Evolutionary conservation across 53 echinoderm and acorn worm genomes (phyloP).

Genomic region (Stichopus horrens): DNA sequence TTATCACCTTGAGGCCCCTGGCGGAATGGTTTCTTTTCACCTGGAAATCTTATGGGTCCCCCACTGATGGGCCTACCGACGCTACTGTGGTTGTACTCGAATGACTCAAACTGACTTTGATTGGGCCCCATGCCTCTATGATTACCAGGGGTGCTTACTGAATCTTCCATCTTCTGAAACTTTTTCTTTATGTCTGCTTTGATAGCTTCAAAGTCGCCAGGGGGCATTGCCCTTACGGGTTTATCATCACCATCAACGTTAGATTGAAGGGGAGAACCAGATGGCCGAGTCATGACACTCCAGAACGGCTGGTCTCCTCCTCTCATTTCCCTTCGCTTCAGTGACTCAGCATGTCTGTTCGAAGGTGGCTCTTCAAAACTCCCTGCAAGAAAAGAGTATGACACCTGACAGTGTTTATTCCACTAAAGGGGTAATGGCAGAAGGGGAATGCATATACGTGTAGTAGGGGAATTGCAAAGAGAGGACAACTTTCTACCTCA

Average conservation of each 20-base stretch:
- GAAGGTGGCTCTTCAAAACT: not conserved
- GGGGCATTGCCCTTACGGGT: not conserved
- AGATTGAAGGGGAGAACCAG: slow-evolving; percentile 12
- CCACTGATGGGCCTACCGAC: not conserved
- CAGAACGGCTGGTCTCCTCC: slow-evolving; percentile 12
- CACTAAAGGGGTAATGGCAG: no score
- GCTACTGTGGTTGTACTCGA: slow-evolving; percentile 11
- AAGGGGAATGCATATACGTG: no score
- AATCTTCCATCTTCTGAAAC: not conserved
- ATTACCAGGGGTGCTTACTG: not conserved
- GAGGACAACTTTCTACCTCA: no score
- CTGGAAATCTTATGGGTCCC: not conserved
- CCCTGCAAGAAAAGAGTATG: not conserved
- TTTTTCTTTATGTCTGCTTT: not conserved
- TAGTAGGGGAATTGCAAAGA: no score
- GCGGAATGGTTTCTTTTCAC: not conserved
- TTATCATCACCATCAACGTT: not conserved
- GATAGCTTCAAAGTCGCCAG: not conserved
- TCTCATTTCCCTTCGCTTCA: not conserved
- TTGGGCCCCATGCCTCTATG: not conserved
- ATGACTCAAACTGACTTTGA: not conserved
- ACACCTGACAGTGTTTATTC: no score
- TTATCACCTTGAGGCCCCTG: not conserved
- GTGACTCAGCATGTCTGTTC: not conserved
- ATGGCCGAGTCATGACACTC: slow-evolving; percentile 15